phyloP scores from a whole-genome alignment of 2,888 invertebrate genomes.

The Sceliomorpha sp. region DNA sequence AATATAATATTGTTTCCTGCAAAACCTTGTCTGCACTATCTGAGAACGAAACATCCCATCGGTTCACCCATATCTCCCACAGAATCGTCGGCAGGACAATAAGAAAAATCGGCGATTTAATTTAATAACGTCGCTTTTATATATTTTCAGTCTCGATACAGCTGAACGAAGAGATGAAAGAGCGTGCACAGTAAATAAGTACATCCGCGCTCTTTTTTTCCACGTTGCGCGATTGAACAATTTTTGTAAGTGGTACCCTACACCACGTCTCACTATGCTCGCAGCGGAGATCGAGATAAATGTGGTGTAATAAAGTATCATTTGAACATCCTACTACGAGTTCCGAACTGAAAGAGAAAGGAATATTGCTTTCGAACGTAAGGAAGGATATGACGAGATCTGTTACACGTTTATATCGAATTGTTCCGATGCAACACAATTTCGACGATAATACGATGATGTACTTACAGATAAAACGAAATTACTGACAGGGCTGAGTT shows the following conservation, averaged over 20 bases:
- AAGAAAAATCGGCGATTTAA: not conserved
- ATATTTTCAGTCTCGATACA: not conserved
- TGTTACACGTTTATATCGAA: slow-evolving; percentile 30
- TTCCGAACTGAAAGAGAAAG: slow-evolving; percentile 29
- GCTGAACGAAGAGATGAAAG: slow-evolving; percentile 10
- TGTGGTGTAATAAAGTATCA: slow-evolving; percentile 55
- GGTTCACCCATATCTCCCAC: too few species aligned
- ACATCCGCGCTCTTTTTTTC: slow-evolving; percentile 16
- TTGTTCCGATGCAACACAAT: slow-evolving; percentile 32
- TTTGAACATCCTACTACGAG: slow-evolving; percentile 44
- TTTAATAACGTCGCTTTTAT: slow-evolving; percentile 5
- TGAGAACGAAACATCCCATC: too few species aligned
- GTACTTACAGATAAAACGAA: too few species aligned
- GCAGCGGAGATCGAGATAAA: slow-evolving; percentile 45
- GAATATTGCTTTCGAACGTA: slow-evolving; percentile 37
- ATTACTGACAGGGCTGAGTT: too few species aligned
- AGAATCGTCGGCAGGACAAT: too few species aligned
- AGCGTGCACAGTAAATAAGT: slow-evolving; percentile 13
- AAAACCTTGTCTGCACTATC: too few species aligned
- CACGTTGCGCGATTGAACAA: slow-evolving; percentile 34
- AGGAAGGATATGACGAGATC: slow-evolving; percentile 33
- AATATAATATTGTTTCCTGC: not conserved
- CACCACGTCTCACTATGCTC: slow-evolving; percentile 28
- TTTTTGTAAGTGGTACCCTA: slow-evolving; percentile 48
- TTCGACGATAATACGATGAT: slow-evolving; percentile 5